Evolutionary conservation across 1,140 invertebrate species (phyloP).

Genomic region (Drosophila setifemur): DNA sequence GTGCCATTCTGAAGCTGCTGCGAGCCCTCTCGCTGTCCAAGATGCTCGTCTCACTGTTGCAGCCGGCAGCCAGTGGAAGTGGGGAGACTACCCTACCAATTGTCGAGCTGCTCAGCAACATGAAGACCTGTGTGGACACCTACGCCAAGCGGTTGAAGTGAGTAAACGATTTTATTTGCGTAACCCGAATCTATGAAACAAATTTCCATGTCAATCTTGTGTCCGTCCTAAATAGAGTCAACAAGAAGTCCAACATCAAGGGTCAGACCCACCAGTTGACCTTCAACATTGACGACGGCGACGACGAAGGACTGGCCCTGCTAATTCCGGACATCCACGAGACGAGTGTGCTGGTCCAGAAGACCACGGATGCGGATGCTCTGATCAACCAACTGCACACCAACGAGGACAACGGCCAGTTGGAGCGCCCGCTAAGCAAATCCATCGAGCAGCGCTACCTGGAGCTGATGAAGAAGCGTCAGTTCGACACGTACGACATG

Average conservation of each 20-base stretch:
- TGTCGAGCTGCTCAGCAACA: slow-evolving; percentile 89
- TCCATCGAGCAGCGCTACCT: slow-evolving; percentile 90
- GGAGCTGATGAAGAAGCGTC: slow-evolving; percentile 92
- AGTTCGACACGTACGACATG: slow-evolving; percentile 97
- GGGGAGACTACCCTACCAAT: slow-evolving; percentile 84
- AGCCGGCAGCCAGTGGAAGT: slow-evolving; percentile 83
- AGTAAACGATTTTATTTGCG: slow-evolving; percentile 46
- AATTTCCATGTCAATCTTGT: background rate
- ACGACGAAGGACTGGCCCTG: slow-evolving; percentile 93
- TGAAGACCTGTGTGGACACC: slow-evolving; percentile 95
- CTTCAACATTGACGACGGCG: slow-evolving; percentile 82
- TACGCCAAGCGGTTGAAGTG: slow-evolving; percentile 93
- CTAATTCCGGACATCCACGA: slow-evolving; percentile 95
- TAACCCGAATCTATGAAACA: background rate
- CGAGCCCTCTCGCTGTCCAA: slow-evolving; percentile 89
- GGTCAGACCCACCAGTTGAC: slow-evolving; percentile 81
- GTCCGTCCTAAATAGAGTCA: too few relatives aligned
- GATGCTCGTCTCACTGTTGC: slow-evolving; percentile 87
- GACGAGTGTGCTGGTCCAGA: slow-evolving; percentile 90
- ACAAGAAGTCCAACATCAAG: slow-evolving; percentile 82
- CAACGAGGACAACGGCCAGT: slow-evolving; percentile 65
- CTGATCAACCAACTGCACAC: slow-evolving; percentile 78
- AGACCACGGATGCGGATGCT: slow-evolving; percentile 85
- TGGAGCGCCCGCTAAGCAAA: slow-evolving; percentile 83
- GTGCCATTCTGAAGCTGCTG: slow-evolving; percentile 91